A percentile compares a stretch with the other conserved stretches of the same genome.
Conservation (phyloP, 2,797 vertebrate species). For the Triplophysa bombifrons region DNA sequence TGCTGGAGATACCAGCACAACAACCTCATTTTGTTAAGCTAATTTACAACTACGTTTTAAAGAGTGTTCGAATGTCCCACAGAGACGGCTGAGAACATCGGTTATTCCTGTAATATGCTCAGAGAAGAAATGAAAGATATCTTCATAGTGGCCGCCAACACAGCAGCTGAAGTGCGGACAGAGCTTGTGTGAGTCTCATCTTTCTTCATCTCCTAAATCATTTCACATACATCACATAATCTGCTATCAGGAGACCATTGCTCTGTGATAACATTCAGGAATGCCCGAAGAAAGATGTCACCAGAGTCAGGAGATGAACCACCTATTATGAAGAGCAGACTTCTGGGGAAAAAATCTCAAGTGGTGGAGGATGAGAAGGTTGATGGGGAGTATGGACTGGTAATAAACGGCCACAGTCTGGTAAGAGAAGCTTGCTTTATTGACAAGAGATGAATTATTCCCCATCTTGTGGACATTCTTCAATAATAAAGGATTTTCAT, state of each 20-base stretch:
- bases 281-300: constrained; percentile 84
- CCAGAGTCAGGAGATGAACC: constrained; percentile 73
- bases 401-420: constrained; percentile 93
- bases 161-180: constrained; percentile 74
- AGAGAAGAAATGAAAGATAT: constrained; percentile 88
- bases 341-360: constrained; percentile 65
- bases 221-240: neutral
- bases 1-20: neutral
- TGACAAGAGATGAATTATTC: neutral
- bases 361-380: constrained; percentile 80
- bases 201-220: neutral
- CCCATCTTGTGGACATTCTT: neutral
- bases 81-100: constrained; percentile 95
- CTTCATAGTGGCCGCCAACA: constrained; percentile 80
- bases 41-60: neutral
- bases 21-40: neutral
- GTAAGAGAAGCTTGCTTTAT: constrained; percentile 70
- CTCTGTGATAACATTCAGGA: constrained; percentile 67
- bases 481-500: neutral
- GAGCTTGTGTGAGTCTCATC: constrained; percentile 82
- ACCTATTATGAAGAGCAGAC: constrained; percentile 59
- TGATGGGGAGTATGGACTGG: constrained; percentile 81
- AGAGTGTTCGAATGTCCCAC: constrained; percentile 20
- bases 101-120: constrained; percentile 92
- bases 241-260: neutral